These are phyloP conservation scores for Pandion haliaetus DNA, from an alignment of 2,113 vertebrate species.

Conservation along the genomic window DNA sequence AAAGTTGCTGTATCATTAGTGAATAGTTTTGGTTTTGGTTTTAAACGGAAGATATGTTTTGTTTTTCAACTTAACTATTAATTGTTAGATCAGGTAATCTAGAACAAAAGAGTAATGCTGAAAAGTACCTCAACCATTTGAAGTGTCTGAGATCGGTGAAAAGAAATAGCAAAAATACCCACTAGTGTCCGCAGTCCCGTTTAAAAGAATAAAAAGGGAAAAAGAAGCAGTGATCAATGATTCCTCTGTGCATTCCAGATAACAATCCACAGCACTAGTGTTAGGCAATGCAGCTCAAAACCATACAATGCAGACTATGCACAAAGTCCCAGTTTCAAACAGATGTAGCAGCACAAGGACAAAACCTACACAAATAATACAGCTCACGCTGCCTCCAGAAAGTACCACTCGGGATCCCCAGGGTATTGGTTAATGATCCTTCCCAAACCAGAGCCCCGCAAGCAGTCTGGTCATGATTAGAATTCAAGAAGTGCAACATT, in stretches of 20 bases:
- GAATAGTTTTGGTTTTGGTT: background rate
- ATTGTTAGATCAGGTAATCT: background rate
- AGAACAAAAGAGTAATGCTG: conserved; percentile 20
- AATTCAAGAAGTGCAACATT: conserved; percentile 70
- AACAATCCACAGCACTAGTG: conserved; percentile 45
- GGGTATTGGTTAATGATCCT: conserved; percentile 62
- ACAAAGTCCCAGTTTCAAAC: conserved; percentile 36
- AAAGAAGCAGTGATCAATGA: background rate
- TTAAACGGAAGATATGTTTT: background rate
- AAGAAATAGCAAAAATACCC: conserved; percentile 27
- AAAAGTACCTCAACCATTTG: conserved; percentile 56
- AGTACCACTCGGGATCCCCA: conserved; percentile 57
- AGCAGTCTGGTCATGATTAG: conserved; percentile 13
- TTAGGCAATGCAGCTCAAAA: conserved; percentile 29
- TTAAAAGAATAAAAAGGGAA: background rate
- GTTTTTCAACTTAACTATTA: background rate
- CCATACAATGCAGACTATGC: background rate
- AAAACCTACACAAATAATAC: conserved; percentile 45
- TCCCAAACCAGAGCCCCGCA: conserved; percentile 47
- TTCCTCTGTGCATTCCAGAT: conserved; percentile 26
- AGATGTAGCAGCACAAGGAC: conserved; percentile 44
- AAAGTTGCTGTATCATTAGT: background rate
- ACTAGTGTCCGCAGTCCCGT: background rate
- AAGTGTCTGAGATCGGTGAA: conserved; percentile 1
- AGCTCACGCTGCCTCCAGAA: conserved; percentile 49